Evolutionary conservation across 2,113 vertebrate species (phyloP), one percentile per base, ranked within the genome.

Genomic region (Oxyura jamaicensis): DNA sequence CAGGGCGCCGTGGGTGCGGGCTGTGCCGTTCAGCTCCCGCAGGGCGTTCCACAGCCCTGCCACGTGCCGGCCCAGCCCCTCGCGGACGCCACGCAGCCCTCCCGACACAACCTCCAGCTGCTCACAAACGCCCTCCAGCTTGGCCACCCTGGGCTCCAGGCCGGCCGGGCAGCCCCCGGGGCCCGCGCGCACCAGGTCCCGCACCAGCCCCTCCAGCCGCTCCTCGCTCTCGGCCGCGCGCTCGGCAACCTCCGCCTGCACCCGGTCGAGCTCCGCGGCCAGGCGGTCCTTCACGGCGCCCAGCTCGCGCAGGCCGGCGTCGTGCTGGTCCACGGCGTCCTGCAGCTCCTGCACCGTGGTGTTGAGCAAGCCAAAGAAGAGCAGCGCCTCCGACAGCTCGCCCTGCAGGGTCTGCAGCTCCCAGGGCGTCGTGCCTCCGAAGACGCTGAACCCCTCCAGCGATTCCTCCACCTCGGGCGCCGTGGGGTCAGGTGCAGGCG

Each of bases 31-130:
- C 82, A 99, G 97, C 46, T 98, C 98, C 60, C 98, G 97, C 19
- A 99, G 97, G 23, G 98, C 98, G 10, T 55, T 97, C 99, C 99
- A 99, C 76, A 99, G 98, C 44, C 98, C 98, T 0, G 99, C 98
- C 58, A 99, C 98, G 1, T 99, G 99, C 67, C 95, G 97, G 95
- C 98, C 97, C 81, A 99, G 98, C 66, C 98, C 98, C 19, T 99
- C 98, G 4, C 98, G 98, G 71, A 99, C 98, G 65, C 93, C 98
- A 44, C 97, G 97, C 90, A 99, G 97, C 65, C 97, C 98, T 10
- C 98, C 97, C 0, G 98, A 98, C 46, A 99, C 97, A 0, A 96
- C 96, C 81, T 99, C 98, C 50, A 99, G 83, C 69, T 98, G 98
- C 56, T 98, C 97, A 36, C 99, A 99, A 50, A 99, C 95, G 5